Base-by-base conservation (phyloP, 1,140 invertebrate genomes). In the Colletes latitarsis region DNA sequence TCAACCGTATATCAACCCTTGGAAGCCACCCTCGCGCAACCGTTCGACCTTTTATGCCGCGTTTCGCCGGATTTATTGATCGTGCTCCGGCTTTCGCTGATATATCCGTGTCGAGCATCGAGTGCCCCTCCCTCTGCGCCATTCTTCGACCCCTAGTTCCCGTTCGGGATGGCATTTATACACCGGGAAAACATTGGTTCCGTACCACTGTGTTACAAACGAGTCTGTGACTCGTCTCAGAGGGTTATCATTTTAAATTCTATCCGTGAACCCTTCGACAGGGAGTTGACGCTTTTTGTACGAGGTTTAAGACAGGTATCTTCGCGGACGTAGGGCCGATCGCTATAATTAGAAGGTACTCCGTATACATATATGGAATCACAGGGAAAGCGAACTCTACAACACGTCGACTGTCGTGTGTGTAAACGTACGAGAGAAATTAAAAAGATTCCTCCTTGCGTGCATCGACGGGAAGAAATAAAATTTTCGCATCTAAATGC, bases 11-110 rank as follows among this genome's bases (percentile, higher is more conserved):
- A 84, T 84, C 77, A 74, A 81, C 82, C 83, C 82, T 85, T 52
- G 67, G 71, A 75, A 75, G 49, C 58, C 82, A 72, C 82, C 83
- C 77, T 85, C 83, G 62, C 67, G n/a, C 77, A 58, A 83, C 82
- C 83, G 66, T 84, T 81, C 82, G 71, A 85, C 82, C 83, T 85
- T 76, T 85, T 78, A 73, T 84, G 72, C 67, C 82, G 62, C 60
- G 67, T 71, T 84, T 72, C 82, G 60, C 30, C 71, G 77, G 82
- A 81, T 85, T 85, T 85, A 85, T 85, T 72, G 83, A 85, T 85
- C 83, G 83, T 39, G 30, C 70, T 46, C 41, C 21, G 41, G 76
- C 82, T 81, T 84, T 74, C 77, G 72, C 83, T 81, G 64, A 79
- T 70, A 81, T 75, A 67, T 57, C 76, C 66, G 39, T 30, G 66